Evolutionary conservation across 2,797 vertebrate species (phyloP), one percentile per base, ranked within the genome.

Genomic region (Mallotus villosus): DNA sequence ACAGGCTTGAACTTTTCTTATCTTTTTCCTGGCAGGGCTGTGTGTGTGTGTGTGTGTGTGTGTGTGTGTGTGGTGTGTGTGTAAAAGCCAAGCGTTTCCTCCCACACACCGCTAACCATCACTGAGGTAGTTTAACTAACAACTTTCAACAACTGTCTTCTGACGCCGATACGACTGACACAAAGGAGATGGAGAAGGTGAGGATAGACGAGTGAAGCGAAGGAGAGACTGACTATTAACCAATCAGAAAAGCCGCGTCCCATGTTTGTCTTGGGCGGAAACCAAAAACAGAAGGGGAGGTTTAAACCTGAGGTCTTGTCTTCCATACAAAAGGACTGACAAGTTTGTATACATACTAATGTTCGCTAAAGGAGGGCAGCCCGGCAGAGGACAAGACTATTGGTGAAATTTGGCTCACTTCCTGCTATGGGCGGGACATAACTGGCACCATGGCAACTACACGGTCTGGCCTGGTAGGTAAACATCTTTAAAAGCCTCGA

Each of bases 361-460:
- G 51, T 53, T 16, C 49, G 51, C 63, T 41, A n/a, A 24, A 34
- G 59, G 19, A 27, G 62, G 37, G 37, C 17, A 34, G 57, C 12
- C 1, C 41, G 16, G 19, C n/a, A 55, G 71, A 24, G 64, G 25
- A 32, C 29, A 8, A 49, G 24, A 17, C 29, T 14, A 22, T 9
- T 34, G 5, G 66, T 71, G 57, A 76, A 78, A 67, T 75, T 49
- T 71, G 70, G 57, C 71, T 66, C 37, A 80, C 74, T 74, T 82
- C 76, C 67, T 70, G 46, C 62, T 57, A 34, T 63, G 63, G 59
- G 55, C 63, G 57, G 46, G 61, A 12, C 62, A 69, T 64, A 17
- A 62, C 11, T 24, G 73, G 67, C 67, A 62, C 70, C 75, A 81
- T 74, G 63, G 71, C 22, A 73, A 81, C 74, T 29, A 4, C 73